Evolutionary conservation across 2,113 vertebrate genomes (phyloP), one percentile per base, ranked within the genome.

Genomic region (Gasterosteus nipponicus): DNA sequence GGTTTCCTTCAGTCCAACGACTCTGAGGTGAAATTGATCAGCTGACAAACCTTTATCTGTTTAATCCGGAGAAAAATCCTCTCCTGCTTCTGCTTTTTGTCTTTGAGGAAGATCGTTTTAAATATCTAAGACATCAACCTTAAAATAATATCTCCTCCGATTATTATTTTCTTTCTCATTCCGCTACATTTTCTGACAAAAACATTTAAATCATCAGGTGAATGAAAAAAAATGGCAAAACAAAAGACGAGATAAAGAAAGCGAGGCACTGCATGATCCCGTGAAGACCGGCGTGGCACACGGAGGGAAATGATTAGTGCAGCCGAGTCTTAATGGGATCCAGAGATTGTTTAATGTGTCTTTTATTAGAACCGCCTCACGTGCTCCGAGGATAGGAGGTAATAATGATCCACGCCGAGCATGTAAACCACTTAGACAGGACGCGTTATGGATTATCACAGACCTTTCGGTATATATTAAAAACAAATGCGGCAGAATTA

Each of bases 281-380:
- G 74, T 64, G 70, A 88, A 88, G 88, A 89, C 82, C 86, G 87
- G 87, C 86, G 90, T 81, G 61, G 81, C 70, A 78, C 33, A 62
- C 42, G 38, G 73, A 79, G 83, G 71, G 78, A 85, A 87, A 87
- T 85, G 84, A 89, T 89, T 84, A 66, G 62, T 42, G 49, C 49
- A 51, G 49, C 49, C 8, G 66, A 61, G 77, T 72, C 65, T 76
- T 87, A 85, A 85, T 83, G 64, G 77, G 85, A 83, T 81, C 72
- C 79, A 70, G 63, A 58, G 74, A 78, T 79, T 86, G 82, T 83
- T 82, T 82, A 78, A 85, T 81, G 73, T 42, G 67, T 82, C 82
- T 86, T 76, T 89, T 86, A 89, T 86, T 86, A 84, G 84, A 82
- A 71, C 49, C 64, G 0, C 77, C 47, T 51, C 49, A 10, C 49